Evolutionary conservation across 2,888 invertebrate genomes (phyloP), one percentile per base, ranked within the genome.

Genomic region (Heterodera filipjevi): DNA sequence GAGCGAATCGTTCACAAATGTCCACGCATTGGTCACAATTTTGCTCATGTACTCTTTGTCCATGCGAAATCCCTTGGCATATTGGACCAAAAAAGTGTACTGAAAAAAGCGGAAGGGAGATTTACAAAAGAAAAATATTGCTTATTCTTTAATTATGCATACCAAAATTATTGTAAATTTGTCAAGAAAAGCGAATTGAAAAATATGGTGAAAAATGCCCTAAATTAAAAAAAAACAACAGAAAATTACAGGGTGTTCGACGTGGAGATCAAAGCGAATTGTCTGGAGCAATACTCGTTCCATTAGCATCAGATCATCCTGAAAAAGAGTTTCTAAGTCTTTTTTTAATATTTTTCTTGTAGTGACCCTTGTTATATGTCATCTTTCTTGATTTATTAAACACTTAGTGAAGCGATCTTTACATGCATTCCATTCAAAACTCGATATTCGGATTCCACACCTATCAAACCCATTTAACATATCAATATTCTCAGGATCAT

Each of bases 191-290:
- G 22, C 44, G 27, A 70, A 70, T 6, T 22, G 22, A 99, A 91
- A 89, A n/a, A n/a, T n/a, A n/a, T n/a, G n/a, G n/a, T n/a, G n/a
- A n/a, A 94, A 96, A 77, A 94, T 93, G 88, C 99, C 99, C 0
- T 59, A 53, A 53, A 53, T n/a, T 22, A 53, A 19, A 53, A 1
- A 53, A 53, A 53, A 19, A 1, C 16, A 53, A 22, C 5, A 16
- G n/a, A 53, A 53, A 59, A 2, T 73, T n/a, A 73, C 75, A 0
- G 99, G 98, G 90, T 99, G 97, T 87, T 97, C 96, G 49, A 96
- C 95, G 92, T 96, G 96, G 78, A 99, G 91, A 90, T 99, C 98
- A 91, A 99, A 99, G 90, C 97, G 97, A 83, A 99, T 96, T 0
- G 98, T 97, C 91, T 98, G 96, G 84, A 99, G 91, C 80, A 99